phyloP scores from a whole-genome alignment of 1,140 invertebrate species.

The Bilobella aurantiaca region DNA sequence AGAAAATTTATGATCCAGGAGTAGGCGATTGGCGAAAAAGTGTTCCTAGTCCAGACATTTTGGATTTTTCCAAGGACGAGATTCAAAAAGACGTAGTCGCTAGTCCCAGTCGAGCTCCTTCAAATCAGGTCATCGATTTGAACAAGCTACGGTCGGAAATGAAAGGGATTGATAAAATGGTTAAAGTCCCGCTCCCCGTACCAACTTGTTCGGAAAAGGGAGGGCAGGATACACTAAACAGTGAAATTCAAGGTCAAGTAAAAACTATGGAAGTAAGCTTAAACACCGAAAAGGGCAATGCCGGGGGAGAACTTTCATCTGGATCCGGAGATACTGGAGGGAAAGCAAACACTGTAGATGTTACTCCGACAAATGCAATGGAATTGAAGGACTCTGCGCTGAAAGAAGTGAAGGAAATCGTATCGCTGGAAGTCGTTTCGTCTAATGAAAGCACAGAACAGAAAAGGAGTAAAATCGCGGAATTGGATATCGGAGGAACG shows the following conservation, averaged over 20 bases:
- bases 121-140: slow-evolving; percentile 52
- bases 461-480: too few species aligned
- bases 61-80: background rate
- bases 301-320: too few species aligned
- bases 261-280: slow-evolving; percentile 21
- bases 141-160: slow-evolving; percentile 71
- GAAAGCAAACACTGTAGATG: too few species aligned
- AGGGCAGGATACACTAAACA: background rate
- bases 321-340: too few species aligned
- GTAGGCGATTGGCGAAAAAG: background rate
- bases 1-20: slow-evolving; percentile 14
- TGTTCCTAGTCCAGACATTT: background rate
- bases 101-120: too few species aligned
- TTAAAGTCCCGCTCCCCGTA: slow-evolving; percentile 37
- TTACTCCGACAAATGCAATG: too few species aligned
- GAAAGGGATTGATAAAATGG: slow-evolving; percentile 60
- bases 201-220: background rate
- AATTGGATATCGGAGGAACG: too few species aligned
- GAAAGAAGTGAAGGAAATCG: too few species aligned
- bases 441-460: too few species aligned
- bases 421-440: too few species aligned
- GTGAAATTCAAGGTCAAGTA: slow-evolving; percentile 25
- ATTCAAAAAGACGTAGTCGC: background rate
- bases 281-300: too few species aligned
- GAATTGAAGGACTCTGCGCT: too few species aligned